Conservation (phyloP, 1,140 invertebrate genomes). For the Wiebesia pumilae region DNA sequence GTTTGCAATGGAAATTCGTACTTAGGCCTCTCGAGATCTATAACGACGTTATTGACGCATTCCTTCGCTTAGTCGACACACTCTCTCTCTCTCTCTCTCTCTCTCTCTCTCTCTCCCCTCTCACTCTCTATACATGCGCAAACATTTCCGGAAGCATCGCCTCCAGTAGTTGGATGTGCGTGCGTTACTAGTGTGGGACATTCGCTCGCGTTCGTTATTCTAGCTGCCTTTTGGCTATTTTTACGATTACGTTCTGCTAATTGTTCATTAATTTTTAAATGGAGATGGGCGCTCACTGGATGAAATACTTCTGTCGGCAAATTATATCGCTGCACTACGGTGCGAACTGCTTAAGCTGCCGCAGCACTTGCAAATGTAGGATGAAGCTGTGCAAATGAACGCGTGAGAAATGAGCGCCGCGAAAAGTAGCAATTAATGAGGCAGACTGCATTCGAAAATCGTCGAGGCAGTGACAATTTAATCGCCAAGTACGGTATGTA, state of each 20-base stretch:
- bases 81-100: background rate
- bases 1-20: background rate
- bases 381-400: background rate
- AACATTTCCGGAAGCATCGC: too few relatives aligned
- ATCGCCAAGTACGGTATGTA: background rate
- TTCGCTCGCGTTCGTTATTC: too few relatives aligned
- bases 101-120: background rate
- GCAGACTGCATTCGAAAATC: too few relatives aligned
- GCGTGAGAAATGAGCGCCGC: too few relatives aligned
- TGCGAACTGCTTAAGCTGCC: background rate
- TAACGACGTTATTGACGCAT: background rate
- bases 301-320: background rate
- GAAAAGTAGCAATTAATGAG: background rate
- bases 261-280: too few relatives aligned
- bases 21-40: conserved; percentile 9
- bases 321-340: background rate
- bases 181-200: too few relatives aligned
- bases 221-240: too few relatives aligned
- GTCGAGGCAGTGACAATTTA: background rate
- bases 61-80: too few relatives aligned
- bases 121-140: background rate
- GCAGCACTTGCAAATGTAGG: background rate
- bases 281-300: too few relatives aligned
- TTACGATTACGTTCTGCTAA: too few relatives aligned
- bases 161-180: too few relatives aligned